A percentile compares a stretch with the other conserved stretches of the same genome.
phyloP scores from a whole-genome alignment of 2,113 vertebrate species.

The Meleagris gallopavo region DNA sequence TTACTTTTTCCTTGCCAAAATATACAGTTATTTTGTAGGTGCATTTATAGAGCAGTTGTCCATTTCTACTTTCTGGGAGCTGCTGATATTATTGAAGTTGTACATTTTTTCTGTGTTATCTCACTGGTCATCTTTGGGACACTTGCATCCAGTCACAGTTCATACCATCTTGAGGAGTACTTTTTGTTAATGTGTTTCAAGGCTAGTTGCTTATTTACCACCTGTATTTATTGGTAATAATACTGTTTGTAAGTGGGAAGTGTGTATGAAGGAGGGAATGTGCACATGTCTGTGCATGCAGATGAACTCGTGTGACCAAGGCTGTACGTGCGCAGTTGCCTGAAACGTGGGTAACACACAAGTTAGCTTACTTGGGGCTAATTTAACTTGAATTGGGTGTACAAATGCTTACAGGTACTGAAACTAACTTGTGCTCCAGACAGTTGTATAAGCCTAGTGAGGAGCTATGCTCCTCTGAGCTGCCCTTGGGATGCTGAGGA shows the following conservation, averaged over 20 bases:
- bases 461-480: neutral
- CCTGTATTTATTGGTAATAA: neutral
- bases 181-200: neutral
- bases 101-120: neutral
- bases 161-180: neutral
- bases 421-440: neutral
- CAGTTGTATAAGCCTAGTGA: accelerated
- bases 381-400: neutral
- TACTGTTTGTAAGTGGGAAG: neutral
- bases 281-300: neutral
- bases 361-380: neutral
- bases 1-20: neutral
- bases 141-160: neutral
- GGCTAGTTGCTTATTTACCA: neutral
- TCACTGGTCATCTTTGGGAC: neutral
- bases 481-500: neutral
- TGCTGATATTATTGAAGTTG: neutral
- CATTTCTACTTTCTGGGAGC: neutral
- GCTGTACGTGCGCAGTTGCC: neutral
- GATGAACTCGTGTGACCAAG: neutral
- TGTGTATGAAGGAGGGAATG: neutral
- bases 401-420: neutral
- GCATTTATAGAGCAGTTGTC: neutral
- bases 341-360: neutral
- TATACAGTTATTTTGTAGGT: accelerated